These are phyloP conservation scores for Trissolcus japonicus DNA, from an alignment of 2,888 invertebrate genomes.

Conservation along the genomic window DNA sequence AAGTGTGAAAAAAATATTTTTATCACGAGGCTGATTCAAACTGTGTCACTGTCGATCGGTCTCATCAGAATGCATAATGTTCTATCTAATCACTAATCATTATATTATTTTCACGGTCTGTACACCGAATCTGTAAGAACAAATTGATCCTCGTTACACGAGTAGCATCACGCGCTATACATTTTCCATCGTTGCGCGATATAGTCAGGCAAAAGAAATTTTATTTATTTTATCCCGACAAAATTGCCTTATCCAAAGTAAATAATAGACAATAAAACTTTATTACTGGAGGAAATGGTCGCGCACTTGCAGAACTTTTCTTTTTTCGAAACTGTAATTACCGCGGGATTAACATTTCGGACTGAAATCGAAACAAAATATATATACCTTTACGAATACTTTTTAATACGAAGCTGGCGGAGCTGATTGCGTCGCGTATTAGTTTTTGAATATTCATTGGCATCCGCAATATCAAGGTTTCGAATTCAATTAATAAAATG, in stretches of 20 bases:
- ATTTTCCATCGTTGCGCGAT: constrained; percentile 10
- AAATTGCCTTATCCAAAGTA: constrained; percentile 4
- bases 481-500: constrained; percentile 27
- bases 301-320: background rate
- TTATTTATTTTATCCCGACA: constrained; percentile 6
- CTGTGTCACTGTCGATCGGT: constrained; percentile 73
- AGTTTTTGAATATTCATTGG: constrained; percentile 34
- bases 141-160: constrained; percentile 15
- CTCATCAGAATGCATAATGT: constrained; percentile 73
- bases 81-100: constrained; percentile 67
- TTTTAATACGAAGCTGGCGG: constrained; percentile 6
- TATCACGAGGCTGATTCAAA: constrained; percentile 67
- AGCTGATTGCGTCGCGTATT: constrained; percentile 18
- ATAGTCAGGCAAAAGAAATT: constrained; percentile 7
- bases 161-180: constrained; percentile 1
- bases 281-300: constrained; percentile 6
- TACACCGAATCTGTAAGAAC: constrained; percentile 18
- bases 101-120: constrained; percentile 66
- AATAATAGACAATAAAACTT: constrained; percentile 20
- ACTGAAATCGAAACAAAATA: background rate
- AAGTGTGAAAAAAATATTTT: background rate
- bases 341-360: background rate
- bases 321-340: background rate
- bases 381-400: background rate
- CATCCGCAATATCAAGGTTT: constrained; percentile 27